Evolutionary conservation across 2,888 invertebrate species (phyloP).

Genomic region (Epinotia ramella): DNA sequence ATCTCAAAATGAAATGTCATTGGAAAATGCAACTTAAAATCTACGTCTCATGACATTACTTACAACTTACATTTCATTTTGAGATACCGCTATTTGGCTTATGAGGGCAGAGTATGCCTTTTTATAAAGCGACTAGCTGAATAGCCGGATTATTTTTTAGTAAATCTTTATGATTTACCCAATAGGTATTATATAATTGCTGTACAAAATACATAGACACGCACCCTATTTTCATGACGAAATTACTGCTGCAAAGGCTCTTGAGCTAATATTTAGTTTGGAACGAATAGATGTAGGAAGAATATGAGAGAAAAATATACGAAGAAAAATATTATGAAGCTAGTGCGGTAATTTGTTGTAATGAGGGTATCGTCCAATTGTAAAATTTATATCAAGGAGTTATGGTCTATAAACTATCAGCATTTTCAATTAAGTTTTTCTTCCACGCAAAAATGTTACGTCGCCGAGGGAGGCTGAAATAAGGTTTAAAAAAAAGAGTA

Average conservation of each 20-base stretch:
- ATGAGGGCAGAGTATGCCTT: too few species aligned
- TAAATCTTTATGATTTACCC: too few species aligned
- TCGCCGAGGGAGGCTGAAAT: background rate
- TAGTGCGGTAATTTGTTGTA: background rate
- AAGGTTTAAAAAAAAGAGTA: background rate
- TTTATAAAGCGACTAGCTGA: too few species aligned
- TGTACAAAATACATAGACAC: background rate
- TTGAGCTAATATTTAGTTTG: slow-evolving; percentile 59
- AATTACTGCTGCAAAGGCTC: slow-evolving; percentile 44
- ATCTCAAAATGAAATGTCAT: too few species aligned
- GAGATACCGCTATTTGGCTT: too few species aligned
- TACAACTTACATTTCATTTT: too few species aligned
- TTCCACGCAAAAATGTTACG: background rate
- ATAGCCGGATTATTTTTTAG: too few species aligned
- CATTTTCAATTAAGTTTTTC: background rate
- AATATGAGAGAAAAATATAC: slow-evolving; percentile 8
- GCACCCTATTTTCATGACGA: background rate
- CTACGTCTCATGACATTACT: too few species aligned
- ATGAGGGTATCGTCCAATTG: background rate
- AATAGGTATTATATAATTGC: too few species aligned
- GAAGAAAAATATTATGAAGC: slow-evolving; percentile 1
- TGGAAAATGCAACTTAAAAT: too few species aligned
- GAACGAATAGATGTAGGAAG: slow-evolving; percentile 48
- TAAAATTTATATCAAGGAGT: background rate
- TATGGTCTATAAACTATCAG: background rate